A percentile compares a stretch with the other conserved stretches of the same genome.
Conservation (phyloP, 1,140 invertebrate genomes). For the Drosophila bocqueti region DNA sequence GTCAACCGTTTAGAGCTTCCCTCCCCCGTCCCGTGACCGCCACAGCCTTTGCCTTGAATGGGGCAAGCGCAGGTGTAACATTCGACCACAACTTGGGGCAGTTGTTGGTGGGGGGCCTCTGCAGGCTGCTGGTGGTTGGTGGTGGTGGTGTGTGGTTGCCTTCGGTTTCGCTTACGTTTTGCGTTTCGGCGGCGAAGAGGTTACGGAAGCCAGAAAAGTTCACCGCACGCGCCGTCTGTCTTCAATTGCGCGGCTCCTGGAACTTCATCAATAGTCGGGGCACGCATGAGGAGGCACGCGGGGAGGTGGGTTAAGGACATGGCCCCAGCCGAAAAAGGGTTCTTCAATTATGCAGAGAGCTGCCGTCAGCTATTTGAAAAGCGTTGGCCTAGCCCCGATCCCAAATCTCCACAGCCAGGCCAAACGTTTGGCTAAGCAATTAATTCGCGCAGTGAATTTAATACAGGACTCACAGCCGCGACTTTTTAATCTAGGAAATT, state of each 20-base stretch:
- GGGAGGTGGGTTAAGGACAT: not conserved
- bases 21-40: not conserved
- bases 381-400: conserved; percentile 7
- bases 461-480: conserved; percentile 45
- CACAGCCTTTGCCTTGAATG: not conserved
- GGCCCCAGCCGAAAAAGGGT: conserved; percentile 15
- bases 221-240: conserved; percentile 67
- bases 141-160: conserved; percentile 8
- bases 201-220: conserved; percentile 59
- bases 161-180: not conserved
- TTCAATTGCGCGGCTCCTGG: conserved; percentile 55
- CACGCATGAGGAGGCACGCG: conserved; percentile 40
- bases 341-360: conserved; percentile 46
- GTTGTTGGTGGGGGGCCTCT: too few species aligned
- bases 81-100: conserved; percentile 43
- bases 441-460: conserved; percentile 56
- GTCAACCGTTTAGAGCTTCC: conserved; percentile 39
- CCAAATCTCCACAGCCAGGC: not conserved
- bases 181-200: conserved; percentile 8
- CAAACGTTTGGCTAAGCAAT: conserved; percentile 32
- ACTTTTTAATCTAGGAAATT: conserved; percentile 68
- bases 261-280: conserved; percentile 67
- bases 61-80: conserved; percentile 51
- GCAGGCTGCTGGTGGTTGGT: not conserved
- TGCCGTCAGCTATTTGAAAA: conserved; percentile 45